Evolutionary conservation across 2,888 invertebrate genomes (phyloP), one percentile per base, ranked within the genome.

Genomic region (Pristionchus arcanus): DNA sequence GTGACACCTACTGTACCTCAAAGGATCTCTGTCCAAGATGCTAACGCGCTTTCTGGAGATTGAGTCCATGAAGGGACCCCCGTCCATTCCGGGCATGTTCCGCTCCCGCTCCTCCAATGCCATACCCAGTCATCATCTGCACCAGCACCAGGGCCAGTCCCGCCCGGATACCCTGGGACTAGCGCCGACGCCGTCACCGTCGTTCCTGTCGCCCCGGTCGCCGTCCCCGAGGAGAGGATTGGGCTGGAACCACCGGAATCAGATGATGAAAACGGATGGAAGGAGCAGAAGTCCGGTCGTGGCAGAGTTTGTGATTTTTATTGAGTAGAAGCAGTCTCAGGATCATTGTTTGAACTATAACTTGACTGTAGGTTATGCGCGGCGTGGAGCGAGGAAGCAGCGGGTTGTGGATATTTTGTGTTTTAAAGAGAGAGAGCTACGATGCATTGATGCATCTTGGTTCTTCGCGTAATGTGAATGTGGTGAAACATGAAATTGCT

Each of bases 61-160:
- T 21, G 59, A 84, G 59, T 59, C 84, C 0, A 84, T 81, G 81
- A 81, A 81, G 81, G 81, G 81, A 3, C 81, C 84, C 2, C 84
- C 55, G 25, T 59, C 84, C 13, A 59, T 84, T 4, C 84, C 84
- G 34, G 84, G 84, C 19, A 84, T 84, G 84, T 84, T 84, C 59
- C 84, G 84, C 1, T 84, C 84, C 11, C 59, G 84, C 0, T 84
- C 84, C 34, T 84, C 84, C n/a, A 31, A 28, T 13, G n/a, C 25
- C 59, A 11, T 84, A 7, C 31, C 59, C 25, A 59, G 31, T 59
- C 59, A 37, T 49, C 81, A 25, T 11, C 25, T 13, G 11, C 42
- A 81, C 28, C n/a, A 37, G 77, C 37, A 42, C 25, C 42, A 25
- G 37, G 19, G 21, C 9, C 81, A 53, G n/a, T 15, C 9, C 19